Percentiles rank a stretch among this genome's conserved stretches.
Evolutionary conservation across 2,113 vertebrate genomes (phyloP).

Genomic region (Zingel zingel): DNA sequence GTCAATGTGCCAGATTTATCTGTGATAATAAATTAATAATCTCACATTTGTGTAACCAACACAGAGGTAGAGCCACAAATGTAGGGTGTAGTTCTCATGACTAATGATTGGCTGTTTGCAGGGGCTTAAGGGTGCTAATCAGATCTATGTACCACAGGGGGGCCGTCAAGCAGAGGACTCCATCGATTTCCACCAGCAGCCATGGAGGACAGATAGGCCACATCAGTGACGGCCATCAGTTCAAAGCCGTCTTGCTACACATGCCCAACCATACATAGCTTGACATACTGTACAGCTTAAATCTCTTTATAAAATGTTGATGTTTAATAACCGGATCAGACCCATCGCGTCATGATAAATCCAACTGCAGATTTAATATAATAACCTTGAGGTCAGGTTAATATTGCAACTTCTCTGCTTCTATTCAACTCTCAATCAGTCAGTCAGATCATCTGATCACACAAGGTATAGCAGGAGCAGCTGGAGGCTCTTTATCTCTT

Average conservation of each 20-base stretch:
- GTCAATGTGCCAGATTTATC: background rate
- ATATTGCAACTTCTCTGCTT: constrained; percentile 17
- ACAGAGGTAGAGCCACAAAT: constrained; percentile 24
- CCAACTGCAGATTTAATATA: constrained; percentile 1
- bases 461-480: constrained; percentile 26
- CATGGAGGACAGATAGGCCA: constrained; percentile 22
- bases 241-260: constrained; percentile 42
- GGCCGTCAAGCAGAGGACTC: constrained; percentile 53
- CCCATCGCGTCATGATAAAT: constrained; percentile 5
- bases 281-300: constrained; percentile 4
- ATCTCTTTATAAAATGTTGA: background rate
- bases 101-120: constrained; percentile 61
- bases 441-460: constrained; percentile 15
- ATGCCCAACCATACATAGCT: constrained; percentile 10
- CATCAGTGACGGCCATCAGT: constrained; percentile 20
- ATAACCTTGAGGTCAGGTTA: constrained; percentile 13
- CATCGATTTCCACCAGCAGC: constrained; percentile 61
- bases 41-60: background rate
- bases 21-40: background rate
- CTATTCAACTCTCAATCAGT: constrained; percentile 27
- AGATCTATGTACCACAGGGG: constrained; percentile 60
- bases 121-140: constrained; percentile 61
- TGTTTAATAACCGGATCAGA: constrained; percentile 27
- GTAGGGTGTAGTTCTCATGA: constrained; percentile 43
- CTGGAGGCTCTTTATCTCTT: constrained; percentile 38